Evolutionary conservation across 2,888 invertebrate genomes (phyloP), one percentile per base, ranked within the genome.

Genomic region (Odontocolon sp.): DNA sequence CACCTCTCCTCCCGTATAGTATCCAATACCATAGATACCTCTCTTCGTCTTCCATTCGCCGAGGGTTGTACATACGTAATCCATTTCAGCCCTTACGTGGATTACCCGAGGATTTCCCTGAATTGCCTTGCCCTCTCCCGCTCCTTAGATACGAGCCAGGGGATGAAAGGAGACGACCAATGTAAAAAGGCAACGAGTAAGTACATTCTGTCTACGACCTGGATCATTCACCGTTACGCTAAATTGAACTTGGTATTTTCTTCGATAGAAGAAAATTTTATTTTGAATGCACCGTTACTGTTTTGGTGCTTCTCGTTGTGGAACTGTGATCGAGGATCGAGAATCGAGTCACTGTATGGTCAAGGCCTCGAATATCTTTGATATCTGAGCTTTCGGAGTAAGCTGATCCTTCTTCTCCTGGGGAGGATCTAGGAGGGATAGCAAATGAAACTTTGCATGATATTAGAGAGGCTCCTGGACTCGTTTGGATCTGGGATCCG

Each of bases 51-150:
- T 61, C 68, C 45, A 52, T 56, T 63, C 54, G 26, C 26, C 31
- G 23, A 67, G 40, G 75, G 75, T 76, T 77, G 63, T 74, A 52
- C 54, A 66, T 80, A 74, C 68, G 82, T 84, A 80, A 84, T 84
- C 86, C 82, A 82, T 84, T 82, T 81, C 76, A 79, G 78, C 79
- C 81, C 80, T 82, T 82, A 68, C 78, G 70, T 59, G 84, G 84
- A 85, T 86, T 85, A 83, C 80, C 68, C 69, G 75, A 80, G 81
- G 80, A 82, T 81, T 81, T 72, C 79, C 42, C 63, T 59, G 71
- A 45, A 40, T 68, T 52, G 57, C 33, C 42, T 74, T 45, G 52
- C 38, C 52, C 23, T 23, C 28, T 31, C 31, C 9, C 28, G 16
- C 47, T 3, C 23, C 26, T 31, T 21, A 28, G 42, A 33, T 56